A percentile compares a stretch with the other conserved stretches of the same genome.
Conservation (phyloP, 2,113 vertebrate species). For the Laterallus jamaicensis region DNA sequence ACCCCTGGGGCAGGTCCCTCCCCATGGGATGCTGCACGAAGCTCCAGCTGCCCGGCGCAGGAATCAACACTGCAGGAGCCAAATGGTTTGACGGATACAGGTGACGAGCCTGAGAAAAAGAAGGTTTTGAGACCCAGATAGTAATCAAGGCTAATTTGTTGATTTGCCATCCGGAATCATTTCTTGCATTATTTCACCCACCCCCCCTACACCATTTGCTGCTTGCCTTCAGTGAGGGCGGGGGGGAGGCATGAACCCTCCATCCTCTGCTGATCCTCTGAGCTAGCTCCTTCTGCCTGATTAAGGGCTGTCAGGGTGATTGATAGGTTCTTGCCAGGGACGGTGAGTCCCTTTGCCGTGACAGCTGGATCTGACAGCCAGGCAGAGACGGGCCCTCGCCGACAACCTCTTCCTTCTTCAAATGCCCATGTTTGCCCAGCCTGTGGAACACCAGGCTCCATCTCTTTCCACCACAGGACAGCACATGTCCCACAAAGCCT, state of each 20-base stretch:
- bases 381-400: slow-evolving; percentile 8
- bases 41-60: rapidly evolving
- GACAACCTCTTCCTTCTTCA: slow-evolving; percentile 35
- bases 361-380: slow-evolving; percentile 44
- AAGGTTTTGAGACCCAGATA: neutral
- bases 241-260: neutral
- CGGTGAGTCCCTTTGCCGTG: slow-evolving; percentile 52
- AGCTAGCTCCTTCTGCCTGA: slow-evolving; percentile 61
- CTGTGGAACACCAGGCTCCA: neutral
- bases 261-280: neutral
- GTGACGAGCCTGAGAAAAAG: neutral
- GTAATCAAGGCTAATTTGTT: slow-evolving; percentile 59
- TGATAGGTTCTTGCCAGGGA: slow-evolving; percentile 46
- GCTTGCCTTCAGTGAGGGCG: neutral
- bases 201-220: neutral
- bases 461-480: no score
- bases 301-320: slow-evolving; percentile 62
- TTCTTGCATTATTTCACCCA: neutral
- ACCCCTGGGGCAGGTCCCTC: neutral
- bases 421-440: slow-evolving; percentile 37
- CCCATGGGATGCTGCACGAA: rapidly evolving
- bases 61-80: neutral
- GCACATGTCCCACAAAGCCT: neutral
- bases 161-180: slow-evolving; percentile 56
- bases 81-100: rapidly evolving